A percentile compares a stretch with the other conserved stretches of the same genome.
These are phyloP conservation scores for Chunga burmeisteri DNA, from an alignment of 2,113 vertebrate genomes.

Conservation along the genomic window DNA sequence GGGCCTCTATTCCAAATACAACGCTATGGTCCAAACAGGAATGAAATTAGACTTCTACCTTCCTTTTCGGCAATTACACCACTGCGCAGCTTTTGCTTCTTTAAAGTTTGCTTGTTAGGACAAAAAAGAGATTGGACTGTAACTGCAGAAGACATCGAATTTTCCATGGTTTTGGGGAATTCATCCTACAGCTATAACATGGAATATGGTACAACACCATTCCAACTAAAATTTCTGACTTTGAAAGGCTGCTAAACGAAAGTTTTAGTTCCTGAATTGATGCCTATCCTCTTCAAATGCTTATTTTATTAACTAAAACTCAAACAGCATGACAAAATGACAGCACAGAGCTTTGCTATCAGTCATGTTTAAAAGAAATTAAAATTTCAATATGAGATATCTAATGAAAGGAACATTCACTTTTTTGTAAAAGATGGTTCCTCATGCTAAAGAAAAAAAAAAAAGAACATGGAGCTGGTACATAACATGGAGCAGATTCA, in stretches of 20 bases:
- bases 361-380: not conserved
- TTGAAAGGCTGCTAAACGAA: not conserved
- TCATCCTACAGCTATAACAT: not conserved
- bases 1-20: not conserved
- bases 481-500: not conserved
- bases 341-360: not conserved
- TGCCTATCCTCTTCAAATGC: not conserved
- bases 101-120: not conserved
- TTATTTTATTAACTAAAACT: not conserved
- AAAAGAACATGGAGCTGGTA: not conserved
- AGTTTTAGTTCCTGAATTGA: not conserved
- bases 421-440: conserved; percentile 40
- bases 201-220: not conserved
- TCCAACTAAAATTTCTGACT: not conserved
- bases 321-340: not conserved
- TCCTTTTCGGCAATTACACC: not conserved
- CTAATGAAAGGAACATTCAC: conserved; percentile 4
- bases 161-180: not conserved
- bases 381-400: not conserved
- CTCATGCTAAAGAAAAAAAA: not conserved
- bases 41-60: not conserved
- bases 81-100: not conserved
- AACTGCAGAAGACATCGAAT: not conserved
- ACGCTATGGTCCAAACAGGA: not conserved
- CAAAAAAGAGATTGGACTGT: not conserved